Conservation (phyloP, 1,140 invertebrate genomes). For the Mya arenaria region DNA sequence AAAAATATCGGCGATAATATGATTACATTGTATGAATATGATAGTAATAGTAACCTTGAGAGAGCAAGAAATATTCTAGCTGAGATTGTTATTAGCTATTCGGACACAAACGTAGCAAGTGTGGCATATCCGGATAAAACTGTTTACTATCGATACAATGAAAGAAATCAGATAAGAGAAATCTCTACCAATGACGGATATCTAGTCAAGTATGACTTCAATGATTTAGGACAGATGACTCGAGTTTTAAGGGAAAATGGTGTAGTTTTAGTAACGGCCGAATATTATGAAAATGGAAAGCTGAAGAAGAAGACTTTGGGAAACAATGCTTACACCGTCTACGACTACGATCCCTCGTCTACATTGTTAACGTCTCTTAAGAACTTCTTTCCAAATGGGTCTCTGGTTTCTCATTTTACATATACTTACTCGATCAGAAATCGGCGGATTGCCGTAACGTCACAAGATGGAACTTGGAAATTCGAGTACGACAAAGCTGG, state of each 20-base stretch:
- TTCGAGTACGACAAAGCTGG: constrained; percentile 16
- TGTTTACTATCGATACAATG: neutral
- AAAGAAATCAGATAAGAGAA: neutral
- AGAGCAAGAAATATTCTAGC: neutral
- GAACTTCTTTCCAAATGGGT: constrained; percentile 21
- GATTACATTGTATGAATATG: neutral
- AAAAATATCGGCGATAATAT: constrained; percentile 1
- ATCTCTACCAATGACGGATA: constrained; percentile 7
- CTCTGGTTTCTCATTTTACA: neutral
- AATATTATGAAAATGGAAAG: neutral
- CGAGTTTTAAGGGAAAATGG: neutral
- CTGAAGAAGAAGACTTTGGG: neutral
- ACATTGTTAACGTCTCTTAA: neutral
- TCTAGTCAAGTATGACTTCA: neutral
- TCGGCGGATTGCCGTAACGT: neutral
- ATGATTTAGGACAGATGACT: neutral
- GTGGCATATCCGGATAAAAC: neutral
- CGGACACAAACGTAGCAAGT: neutral
- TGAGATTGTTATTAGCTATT: neutral
- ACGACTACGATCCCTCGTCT: neutral
- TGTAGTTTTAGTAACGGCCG: neutral
- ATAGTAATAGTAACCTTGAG: neutral
- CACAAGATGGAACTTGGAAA: constrained; percentile 14
- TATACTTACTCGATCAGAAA: neutral
- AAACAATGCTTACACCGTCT: neutral